These are phyloP conservation scores for Papilio machaon DNA, from an alignment of 1,140 invertebrate species.

Conservation along the genomic window DNA sequence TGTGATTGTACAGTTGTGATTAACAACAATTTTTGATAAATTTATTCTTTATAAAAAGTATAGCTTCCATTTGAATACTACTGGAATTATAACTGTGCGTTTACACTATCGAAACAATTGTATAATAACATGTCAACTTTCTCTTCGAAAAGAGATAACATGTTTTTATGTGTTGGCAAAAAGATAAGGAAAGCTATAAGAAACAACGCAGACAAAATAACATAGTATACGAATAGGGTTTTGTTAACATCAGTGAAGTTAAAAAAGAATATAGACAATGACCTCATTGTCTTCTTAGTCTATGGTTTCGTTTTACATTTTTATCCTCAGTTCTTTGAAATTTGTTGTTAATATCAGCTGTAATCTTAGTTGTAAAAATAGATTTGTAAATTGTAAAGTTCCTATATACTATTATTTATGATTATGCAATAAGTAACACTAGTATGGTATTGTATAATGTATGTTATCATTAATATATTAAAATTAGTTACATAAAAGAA, in stretches of 20 bases:
- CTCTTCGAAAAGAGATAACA: too few species aligned
- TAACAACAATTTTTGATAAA: conserved; percentile 1
- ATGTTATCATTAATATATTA: conserved; percentile 36
- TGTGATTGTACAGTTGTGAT: conserved; percentile 14
- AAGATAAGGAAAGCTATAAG: too few species aligned
- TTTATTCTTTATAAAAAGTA: neutral
- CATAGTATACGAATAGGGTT: neutral
- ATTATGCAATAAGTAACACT: neutral
- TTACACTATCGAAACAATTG: too few species aligned
- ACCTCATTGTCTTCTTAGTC: neutral
- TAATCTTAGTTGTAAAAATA: conserved; percentile 30
- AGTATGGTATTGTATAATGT: conserved; percentile 21
- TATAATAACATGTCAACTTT: too few species aligned
- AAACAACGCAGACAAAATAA: neutral
- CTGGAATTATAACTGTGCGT: too few species aligned
- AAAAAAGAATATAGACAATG: neutral
- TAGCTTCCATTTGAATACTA: neutral
- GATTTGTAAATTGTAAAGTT: conserved; percentile 49
- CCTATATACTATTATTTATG: conserved; percentile 53
- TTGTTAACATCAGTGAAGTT: neutral
- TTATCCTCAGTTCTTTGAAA: neutral
- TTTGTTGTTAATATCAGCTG: conserved; percentile 23
- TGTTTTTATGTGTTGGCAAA: too few species aligned
- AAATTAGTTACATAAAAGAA: neutral
- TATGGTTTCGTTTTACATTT: neutral